phyloP scores from a whole-genome alignment of 2,888 invertebrate species.

The Eumerus sabulonum region DNA sequence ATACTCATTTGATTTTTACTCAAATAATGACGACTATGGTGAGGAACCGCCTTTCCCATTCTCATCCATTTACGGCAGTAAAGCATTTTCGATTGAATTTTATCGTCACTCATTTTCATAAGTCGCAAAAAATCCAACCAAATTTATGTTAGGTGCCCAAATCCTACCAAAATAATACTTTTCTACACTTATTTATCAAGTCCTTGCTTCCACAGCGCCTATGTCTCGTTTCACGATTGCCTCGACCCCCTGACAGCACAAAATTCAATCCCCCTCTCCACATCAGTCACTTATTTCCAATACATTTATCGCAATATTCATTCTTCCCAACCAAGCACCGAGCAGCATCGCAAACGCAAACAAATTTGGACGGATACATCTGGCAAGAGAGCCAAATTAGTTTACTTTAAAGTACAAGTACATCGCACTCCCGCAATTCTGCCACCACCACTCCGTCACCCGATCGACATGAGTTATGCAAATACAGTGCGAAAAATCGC shows the following conservation, averaged over 20 bases:
- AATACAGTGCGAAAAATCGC: slow-evolving; percentile 56
- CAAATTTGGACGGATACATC: slow-evolving; percentile 41
- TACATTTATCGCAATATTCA: slow-evolving; percentile 55
- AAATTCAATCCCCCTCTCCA: too few relatives aligned
- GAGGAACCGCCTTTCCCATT: too few relatives aligned
- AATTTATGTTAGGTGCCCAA: slow-evolving; percentile 55
- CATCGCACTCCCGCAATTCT: slow-evolving; percentile 11
- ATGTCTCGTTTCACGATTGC: too few relatives aligned
- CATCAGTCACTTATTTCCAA: slow-evolving; percentile 45
- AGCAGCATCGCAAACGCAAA: slow-evolving; percentile 26
- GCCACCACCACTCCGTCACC: slow-evolving; percentile 9
- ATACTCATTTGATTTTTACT: too few relatives aligned
- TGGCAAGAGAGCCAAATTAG: slow-evolving; percentile 36
- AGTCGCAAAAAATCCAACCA: slow-evolving; percentile 45
- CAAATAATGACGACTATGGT: too few relatives aligned
- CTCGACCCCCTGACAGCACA: too few relatives aligned
- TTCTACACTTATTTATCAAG: slow-evolving; percentile 54
- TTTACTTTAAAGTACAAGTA: slow-evolving; percentile 37
- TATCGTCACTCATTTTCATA: slow-evolving; percentile 53
- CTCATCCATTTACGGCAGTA: too few relatives aligned
- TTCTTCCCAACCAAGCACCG: neutral
- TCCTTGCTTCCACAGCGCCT: neutral
- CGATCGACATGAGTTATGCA: slow-evolving; percentile 48
- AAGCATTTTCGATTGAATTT: slow-evolving; percentile 44
- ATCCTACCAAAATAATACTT: slow-evolving; percentile 60